phyloP scores from a whole-genome alignment of 2,888 invertebrate genomes.

The Sesia apiformis region DNA sequence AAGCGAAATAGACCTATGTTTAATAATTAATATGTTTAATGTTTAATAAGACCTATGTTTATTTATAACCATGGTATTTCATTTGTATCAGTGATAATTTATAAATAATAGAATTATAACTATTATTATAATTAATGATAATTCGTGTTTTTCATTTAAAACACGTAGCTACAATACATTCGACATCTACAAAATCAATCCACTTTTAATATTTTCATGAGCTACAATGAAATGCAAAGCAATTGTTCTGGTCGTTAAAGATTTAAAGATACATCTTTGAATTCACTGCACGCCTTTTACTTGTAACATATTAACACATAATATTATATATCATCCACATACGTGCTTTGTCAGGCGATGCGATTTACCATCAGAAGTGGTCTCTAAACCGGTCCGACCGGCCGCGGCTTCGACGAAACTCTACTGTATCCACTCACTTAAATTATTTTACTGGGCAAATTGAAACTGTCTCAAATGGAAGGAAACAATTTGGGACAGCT shows the following conservation, averaged over 20 bases:
- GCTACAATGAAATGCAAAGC: too few species aligned
- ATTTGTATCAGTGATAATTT: too few species aligned
- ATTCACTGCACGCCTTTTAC: constrained; percentile 7
- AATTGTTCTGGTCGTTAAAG: not conserved
- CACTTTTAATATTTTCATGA: too few species aligned
- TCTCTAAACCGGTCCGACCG: constrained; percentile 62
- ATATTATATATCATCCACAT: constrained; percentile 10
- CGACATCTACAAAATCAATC: too few species aligned
- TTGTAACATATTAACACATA: constrained; percentile 11
- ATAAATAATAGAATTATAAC: too few species aligned
- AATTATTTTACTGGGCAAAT: constrained; percentile 55
- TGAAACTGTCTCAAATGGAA: constrained; percentile 19
- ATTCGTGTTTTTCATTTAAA: too few species aligned
- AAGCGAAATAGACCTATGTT: too few species aligned
- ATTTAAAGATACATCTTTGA: not conserved
- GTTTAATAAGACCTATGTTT: too few species aligned
- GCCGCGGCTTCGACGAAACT: constrained; percentile 45
- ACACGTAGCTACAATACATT: too few species aligned
- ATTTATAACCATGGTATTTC: too few species aligned
- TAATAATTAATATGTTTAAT: too few species aligned
- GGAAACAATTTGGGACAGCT: constrained; percentile 9
- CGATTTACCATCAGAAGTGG: constrained; percentile 67
- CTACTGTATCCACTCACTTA: constrained; percentile 42
- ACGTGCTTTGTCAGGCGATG: constrained; percentile 50
- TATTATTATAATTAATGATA: too few species aligned